Evolutionary conservation across 2,888 invertebrate species (phyloP), one percentile per base, ranked within the genome.

Genomic region (Xanthorhoe designata): DNA sequence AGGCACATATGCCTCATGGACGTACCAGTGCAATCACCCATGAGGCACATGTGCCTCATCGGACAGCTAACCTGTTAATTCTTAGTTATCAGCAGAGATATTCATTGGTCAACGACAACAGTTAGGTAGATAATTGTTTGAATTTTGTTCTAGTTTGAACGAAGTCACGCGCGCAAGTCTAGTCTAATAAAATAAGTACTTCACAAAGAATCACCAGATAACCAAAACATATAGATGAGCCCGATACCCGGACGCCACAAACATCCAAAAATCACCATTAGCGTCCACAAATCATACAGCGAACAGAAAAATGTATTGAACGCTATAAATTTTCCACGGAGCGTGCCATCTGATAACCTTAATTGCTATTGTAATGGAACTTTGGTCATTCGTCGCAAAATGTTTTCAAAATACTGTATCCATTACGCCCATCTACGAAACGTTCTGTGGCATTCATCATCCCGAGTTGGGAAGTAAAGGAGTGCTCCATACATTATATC

Each of bases 331-430:
- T 69, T 64, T 32, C 53, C 64, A 17, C 52, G 35, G 58, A 63
- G 58, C 64, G 58, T 56, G 56, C 62, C 66, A 72, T 74, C 74
- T 68, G 70, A 72, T 74, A 72, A 51, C 69, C 70, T 54, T 73
- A 73, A 73, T 74, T 74, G 75, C 66, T 69, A 72, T 73, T 72
- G 70, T 69, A 72, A 73, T 76, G 68, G 56, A 77, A 79, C 73
- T 78, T 77, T 52, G 50, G 63, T 66, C 73, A 75, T 78, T 77
- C 75, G 74, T 77, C 68, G 72, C 71, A 64, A 69, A 72, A 66
- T 73, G 77, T 73, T 75, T 77, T 75, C 68, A 75, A 77, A 81
- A 78, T 75, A 72, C 64, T 66, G 64, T 69, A 73, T 73, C 76
- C 71, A 77, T 76, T 75, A 75, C 62, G 62, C 65, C 69, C 42